Percentiles rank a stretch among this genome's conserved stretches.
phyloP scores from a whole-genome alignment of 2,797 vertebrate species.

The Scleropages formosus region DNA sequence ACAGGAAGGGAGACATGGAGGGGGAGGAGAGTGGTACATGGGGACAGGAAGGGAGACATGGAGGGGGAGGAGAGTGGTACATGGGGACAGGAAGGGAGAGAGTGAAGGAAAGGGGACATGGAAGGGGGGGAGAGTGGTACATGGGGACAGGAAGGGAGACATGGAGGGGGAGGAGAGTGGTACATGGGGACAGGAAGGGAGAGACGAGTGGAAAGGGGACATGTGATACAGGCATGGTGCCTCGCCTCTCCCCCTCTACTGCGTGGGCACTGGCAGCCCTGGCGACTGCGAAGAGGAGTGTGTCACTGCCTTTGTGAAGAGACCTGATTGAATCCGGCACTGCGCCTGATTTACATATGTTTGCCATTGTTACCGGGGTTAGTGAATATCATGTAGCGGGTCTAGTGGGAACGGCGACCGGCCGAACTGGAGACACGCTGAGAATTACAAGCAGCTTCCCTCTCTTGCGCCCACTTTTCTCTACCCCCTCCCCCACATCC shows the following conservation, averaged over 20 bases:
- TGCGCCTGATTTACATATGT: slow-evolving; percentile 72
- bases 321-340: slow-evolving; percentile 68
- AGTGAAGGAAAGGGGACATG: slow-evolving; percentile 1
- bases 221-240: not conserved
- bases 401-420: slow-evolving; percentile 60
- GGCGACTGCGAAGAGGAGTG: slow-evolving; percentile 34
- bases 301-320: slow-evolving; percentile 60
- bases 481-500: slow-evolving; percentile 19
- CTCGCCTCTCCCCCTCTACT: not conserved
- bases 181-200: slow-evolving; percentile 17
- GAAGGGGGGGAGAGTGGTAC: slow-evolving; percentile 27
- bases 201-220: slow-evolving; percentile 17
- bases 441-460: slow-evolving; percentile 62
- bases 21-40: slow-evolving; percentile 29
- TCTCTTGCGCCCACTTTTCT: not conserved
- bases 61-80: slow-evolving; percentile 27
- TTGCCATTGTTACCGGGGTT: slow-evolving; percentile 71
- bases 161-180: slow-evolving; percentile 31
- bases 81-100: too few relatives aligned
- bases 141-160: too few relatives aligned
- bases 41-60: slow-evolving; percentile 1
- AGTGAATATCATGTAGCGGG: slow-evolving; percentile 73
- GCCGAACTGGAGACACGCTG: slow-evolving; percentile 49
- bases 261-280: slow-evolving; percentile 24
- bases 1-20: too few relatives aligned